These are phyloP conservation scores for Morpho helenor DNA, from an alignment of 2,888 invertebrate species.

Conservation along the genomic window DNA sequence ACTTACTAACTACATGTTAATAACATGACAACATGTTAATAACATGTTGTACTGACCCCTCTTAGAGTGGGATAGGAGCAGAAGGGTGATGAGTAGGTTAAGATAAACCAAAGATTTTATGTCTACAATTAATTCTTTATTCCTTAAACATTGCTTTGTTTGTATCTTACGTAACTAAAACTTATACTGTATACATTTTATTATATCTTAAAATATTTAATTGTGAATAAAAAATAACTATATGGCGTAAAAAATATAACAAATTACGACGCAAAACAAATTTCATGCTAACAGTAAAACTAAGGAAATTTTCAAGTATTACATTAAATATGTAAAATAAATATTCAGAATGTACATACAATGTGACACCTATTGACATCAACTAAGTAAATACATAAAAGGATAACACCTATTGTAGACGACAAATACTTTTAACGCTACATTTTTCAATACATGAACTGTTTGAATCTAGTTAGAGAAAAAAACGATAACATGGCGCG, in stretches of 20 bases:
- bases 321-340: too few species aligned
- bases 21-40: too few species aligned
- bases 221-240: slow-evolving; percentile 5
- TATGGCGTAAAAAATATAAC: slow-evolving; percentile 16
- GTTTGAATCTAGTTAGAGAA: too few species aligned
- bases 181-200: slow-evolving; percentile 8
- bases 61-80: too few species aligned
- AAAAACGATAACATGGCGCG: too few species aligned
- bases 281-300: too few species aligned
- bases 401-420: too few species aligned
- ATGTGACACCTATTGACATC: background rate
- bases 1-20: too few species aligned
- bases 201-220: background rate
- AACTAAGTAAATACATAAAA: background rate
- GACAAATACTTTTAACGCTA: too few species aligned
- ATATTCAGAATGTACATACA: background rate
- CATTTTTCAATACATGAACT: too few species aligned
- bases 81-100: background rate
- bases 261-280: slow-evolving; percentile 4
- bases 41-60: too few species aligned
- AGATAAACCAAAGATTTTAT: slow-evolving; percentile 5
- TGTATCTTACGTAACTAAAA: slow-evolving; percentile 15
- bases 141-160: slow-evolving; percentile 18
- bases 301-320: too few species aligned
- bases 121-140: slow-evolving; percentile 22